Evolutionary conservation across 1,140 invertebrate genomes (phyloP).

Genomic region (Drosophila sturtevanti): DNA sequence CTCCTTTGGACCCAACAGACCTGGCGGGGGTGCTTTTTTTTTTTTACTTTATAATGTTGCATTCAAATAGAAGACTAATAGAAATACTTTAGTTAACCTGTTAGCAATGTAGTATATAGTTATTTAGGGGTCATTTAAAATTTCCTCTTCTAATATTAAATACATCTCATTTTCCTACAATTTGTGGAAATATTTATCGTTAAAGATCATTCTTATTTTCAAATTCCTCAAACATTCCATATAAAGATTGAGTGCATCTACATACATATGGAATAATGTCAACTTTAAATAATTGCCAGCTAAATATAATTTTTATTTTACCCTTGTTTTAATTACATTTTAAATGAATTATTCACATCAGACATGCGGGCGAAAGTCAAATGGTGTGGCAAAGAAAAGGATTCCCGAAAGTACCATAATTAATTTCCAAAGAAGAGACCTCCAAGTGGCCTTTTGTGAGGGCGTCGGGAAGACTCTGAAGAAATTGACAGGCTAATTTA

Average conservation of each 20-base stretch:
- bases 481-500: conserved; percentile 74
- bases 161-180: too few species aligned
- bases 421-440: conserved; percentile 36
- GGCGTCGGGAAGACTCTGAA: conserved; percentile 30
- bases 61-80: not conserved
- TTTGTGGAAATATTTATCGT: too few species aligned
- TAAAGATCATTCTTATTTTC: not conserved
- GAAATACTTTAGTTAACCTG: not conserved
- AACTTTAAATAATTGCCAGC: not conserved
- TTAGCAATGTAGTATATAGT: not conserved
- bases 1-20: conserved; percentile 20
- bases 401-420: conserved; percentile 35
- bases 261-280: not conserved
- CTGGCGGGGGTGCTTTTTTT: conserved; percentile 43
- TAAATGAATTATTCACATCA: not conserved
- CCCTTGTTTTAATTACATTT: not conserved
- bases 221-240: too few species aligned
- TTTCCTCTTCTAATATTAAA: not conserved
- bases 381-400: conserved; percentile 28
- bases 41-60: conserved; percentile 28
- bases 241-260: not conserved
- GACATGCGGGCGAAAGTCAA: conserved; percentile 43
- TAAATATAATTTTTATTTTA: not conserved
- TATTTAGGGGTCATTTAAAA: not conserved
- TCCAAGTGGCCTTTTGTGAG: not conserved